Base-by-base conservation (phyloP, 2,888 invertebrate genomes). In the Dermolepida albohirtum region DNA sequence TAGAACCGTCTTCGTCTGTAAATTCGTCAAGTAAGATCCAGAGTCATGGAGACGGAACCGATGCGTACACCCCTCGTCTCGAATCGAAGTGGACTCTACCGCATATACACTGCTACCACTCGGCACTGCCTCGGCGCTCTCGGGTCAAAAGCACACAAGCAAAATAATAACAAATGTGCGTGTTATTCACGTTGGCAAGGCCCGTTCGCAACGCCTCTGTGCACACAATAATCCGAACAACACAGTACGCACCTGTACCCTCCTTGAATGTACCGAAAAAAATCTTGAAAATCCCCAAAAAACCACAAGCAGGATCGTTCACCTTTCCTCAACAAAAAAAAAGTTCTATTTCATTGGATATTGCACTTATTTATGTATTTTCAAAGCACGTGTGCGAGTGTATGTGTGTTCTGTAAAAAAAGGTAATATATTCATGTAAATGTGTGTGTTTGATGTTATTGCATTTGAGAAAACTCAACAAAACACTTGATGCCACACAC, bases 161-260 rank as follows among this genome's bases (percentile, higher is more conserved):
- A 89, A 89, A 89, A 89, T 89, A 89, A 89, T 87, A 89, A 89
- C 89, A 89, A 88, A 88, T 87, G 87, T 87, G 87, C 87, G 59
- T 62, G 59, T 47, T 62, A 62, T 62, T 62, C 59, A 62, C 59
- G 59, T 62, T 59, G 59, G 59, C 49, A 62, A 44, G 59, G 59
- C 59, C 59, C 59, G 59, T 62, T 47, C 47, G 59, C 34, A 62
- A 62, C 59, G 59, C 59, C 59, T 62, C 34, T 44, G 47, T 62
- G 59, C 59, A 62, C 59, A 62, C 59, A 62, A 62, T 34, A 62
- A 62, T 62, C 44, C 59, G 47, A 62, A 62, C 47, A 47, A 27
- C 59, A 62, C 59, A 47, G 29, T 44, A 62, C 47, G 59, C 59
- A 62, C 59, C 47, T 62, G 59, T 62, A 34, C 47, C 43, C 34